Conservation (phyloP, 2,888 invertebrate genomes). For the Empis stercorea region DNA sequence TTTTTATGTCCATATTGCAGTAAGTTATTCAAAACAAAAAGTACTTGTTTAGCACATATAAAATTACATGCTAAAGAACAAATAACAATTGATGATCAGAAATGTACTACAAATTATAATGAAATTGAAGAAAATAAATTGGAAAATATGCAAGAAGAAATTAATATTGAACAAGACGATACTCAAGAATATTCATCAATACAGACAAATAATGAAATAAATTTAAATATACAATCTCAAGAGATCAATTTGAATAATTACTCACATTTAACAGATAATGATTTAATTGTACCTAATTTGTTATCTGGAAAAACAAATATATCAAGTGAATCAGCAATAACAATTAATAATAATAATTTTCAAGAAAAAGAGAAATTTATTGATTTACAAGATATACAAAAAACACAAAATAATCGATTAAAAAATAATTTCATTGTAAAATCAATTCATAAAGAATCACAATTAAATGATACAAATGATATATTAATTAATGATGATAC, state of each 20-base stretch:
- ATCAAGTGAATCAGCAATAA: no score
- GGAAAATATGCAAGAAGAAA: not conserved
- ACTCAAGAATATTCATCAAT: no score
- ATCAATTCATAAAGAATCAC: slow-evolving; percentile 10
- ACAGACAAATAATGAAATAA: no score
- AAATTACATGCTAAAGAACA: slow-evolving; percentile 10
- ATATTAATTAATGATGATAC: not conserved
- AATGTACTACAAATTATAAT: not conserved
- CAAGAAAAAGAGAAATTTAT: not conserved
- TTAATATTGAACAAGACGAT: no score
- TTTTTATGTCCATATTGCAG: slow-evolving; percentile 15
- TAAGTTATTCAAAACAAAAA: slow-evolving; percentile 13
- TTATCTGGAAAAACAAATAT: no score
- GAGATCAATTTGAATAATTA: no score
- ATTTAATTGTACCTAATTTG: no score
- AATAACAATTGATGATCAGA: not conserved
- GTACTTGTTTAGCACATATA: slow-evolving; percentile 14
- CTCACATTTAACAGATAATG: no score
- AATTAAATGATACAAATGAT: slow-evolving; percentile 5
- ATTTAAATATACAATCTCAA: no score
- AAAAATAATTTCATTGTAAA: slow-evolving; percentile 11
- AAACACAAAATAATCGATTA: slow-evolving; percentile 4
- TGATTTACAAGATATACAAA: slow-evolving; percentile 4
- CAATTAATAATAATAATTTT: not conserved
- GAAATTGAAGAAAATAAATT: not conserved